Conservation (phyloP, 2,888 invertebrate genomes). For the Cephus runcator region DNA sequence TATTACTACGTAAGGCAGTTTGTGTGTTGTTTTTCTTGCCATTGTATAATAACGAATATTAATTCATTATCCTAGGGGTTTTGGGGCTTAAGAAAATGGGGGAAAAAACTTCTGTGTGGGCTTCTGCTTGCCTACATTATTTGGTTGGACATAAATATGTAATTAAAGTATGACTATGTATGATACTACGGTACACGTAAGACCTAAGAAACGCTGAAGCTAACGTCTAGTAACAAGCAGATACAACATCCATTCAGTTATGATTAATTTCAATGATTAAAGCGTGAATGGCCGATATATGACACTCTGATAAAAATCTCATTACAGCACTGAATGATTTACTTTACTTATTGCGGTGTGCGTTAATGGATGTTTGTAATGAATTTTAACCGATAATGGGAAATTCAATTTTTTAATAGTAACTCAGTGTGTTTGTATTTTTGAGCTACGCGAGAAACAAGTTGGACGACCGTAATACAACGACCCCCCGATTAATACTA, state of each 20-base stretch:
- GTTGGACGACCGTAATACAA: conserved; percentile 3
- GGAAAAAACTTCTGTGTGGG: conserved; percentile 35
- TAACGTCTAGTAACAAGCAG: conserved; percentile 37
- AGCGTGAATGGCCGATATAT: not conserved
- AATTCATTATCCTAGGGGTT: conserved; percentile 39
- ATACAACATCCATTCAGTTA: conserved; percentile 14
- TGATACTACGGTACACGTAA: conserved; percentile 42
- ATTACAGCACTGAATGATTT: not conserved
- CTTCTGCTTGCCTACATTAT: conserved; percentile 51
- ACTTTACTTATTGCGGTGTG: not conserved
- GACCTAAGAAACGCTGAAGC: conserved; percentile 37
- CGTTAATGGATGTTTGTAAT: not conserved
- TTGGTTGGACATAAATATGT: conserved; percentile 50
- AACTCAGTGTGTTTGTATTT: not conserved
- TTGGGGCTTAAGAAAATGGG: conserved; percentile 40
- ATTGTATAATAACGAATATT: conserved; percentile 41
- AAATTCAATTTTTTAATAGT: conserved; percentile 1
- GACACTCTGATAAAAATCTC: not conserved
- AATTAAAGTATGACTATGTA: conserved; percentile 47
- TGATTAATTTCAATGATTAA: not conserved
- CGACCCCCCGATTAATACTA: conserved; percentile 1
- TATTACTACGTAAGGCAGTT: conserved; percentile 56
- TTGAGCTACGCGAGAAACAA: not conserved
- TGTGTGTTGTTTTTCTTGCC: conserved; percentile 59
- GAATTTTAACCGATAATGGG: not conserved